Conservation (phyloP, 2,888 invertebrate species). For the Pelosia muscerda region DNA sequence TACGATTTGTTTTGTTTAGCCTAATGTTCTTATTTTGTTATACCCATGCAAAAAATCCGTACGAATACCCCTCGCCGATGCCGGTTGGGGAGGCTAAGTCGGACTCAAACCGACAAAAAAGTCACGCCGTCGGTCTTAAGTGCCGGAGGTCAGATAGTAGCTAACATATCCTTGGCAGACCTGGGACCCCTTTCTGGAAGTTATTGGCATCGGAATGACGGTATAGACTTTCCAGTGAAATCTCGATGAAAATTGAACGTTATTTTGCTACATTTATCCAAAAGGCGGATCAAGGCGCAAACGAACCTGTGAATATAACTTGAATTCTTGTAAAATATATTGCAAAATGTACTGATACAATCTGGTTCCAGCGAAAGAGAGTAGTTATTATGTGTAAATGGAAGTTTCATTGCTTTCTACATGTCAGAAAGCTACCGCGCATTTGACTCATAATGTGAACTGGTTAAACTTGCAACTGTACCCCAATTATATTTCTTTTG, state of each 20-base stretch:
- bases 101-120: too few species aligned
- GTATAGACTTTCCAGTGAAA: not conserved
- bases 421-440: constrained; percentile 38
- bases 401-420: constrained; percentile 45
- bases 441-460: constrained; percentile 39
- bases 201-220: too few species aligned
- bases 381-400: constrained; percentile 40
- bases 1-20: not conserved
- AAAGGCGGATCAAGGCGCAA: constrained; percentile 6
- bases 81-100: too few species aligned
- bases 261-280: constrained; percentile 43
- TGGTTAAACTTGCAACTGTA: constrained; percentile 42
- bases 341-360: constrained; percentile 30
- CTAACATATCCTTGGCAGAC: too few species aligned
- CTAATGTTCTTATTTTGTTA: too few species aligned
- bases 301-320: constrained; percentile 31
- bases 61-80: too few species aligned
- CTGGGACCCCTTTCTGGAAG: too few species aligned
- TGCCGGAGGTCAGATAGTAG: too few species aligned
- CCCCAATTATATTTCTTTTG: constrained; percentile 37
- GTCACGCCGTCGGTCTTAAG: too few species aligned
- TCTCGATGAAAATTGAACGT: constrained; percentile 37
- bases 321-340: constrained; percentile 27
- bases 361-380: constrained; percentile 36
- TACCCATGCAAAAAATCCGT: too few species aligned